Percentiles rank a stretch among this genome's conserved stretches.
These are phyloP conservation scores for Tinea pellionella DNA, from an alignment of 2,888 invertebrate species.

Conservation along the genomic window DNA sequence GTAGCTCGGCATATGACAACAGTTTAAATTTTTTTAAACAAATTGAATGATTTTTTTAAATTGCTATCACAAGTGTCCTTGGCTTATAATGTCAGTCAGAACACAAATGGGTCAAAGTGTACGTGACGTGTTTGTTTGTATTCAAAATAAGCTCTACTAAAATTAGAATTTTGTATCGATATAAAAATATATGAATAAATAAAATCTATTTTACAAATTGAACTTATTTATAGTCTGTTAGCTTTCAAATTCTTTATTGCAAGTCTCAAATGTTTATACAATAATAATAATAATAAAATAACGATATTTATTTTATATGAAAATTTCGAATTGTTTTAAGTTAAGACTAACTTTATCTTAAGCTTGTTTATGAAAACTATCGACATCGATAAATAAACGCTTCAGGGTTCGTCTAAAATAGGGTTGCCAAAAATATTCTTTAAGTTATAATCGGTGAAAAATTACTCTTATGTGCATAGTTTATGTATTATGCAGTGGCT, in stretches of 20 bases:
- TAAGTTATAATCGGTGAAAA: too few relatives aligned
- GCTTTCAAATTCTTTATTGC: too few relatives aligned
- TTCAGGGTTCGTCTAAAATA: background rate
- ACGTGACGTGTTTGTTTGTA: slow-evolving; percentile 5
- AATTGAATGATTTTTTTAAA: background rate
- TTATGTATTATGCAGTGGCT: too few relatives aligned
- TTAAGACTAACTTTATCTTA: slow-evolving; percentile 2
- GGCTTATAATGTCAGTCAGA: background rate
- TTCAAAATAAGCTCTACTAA: background rate
- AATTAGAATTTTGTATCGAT: background rate
- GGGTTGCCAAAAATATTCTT: background rate
- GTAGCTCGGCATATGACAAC: too few relatives aligned
- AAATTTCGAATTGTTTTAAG: background rate
- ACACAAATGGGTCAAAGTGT: slow-evolving; percentile 6
- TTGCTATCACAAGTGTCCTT: background rate
- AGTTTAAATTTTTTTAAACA: too few relatives aligned
- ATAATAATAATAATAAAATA: too few relatives aligned
- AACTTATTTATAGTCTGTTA: too few relatives aligned
- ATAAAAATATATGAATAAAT: background rate
- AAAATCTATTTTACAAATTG: too few relatives aligned
- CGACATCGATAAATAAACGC: slow-evolving; percentile 4
- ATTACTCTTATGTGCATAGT: too few relatives aligned
- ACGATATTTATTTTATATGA: too few relatives aligned
- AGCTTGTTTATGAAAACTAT: slow-evolving; percentile 7
- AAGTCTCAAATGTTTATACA: too few relatives aligned